Base-by-base conservation (phyloP, 2,797 vertebrate genomes). In the Toxotes lorentzi region DNA sequence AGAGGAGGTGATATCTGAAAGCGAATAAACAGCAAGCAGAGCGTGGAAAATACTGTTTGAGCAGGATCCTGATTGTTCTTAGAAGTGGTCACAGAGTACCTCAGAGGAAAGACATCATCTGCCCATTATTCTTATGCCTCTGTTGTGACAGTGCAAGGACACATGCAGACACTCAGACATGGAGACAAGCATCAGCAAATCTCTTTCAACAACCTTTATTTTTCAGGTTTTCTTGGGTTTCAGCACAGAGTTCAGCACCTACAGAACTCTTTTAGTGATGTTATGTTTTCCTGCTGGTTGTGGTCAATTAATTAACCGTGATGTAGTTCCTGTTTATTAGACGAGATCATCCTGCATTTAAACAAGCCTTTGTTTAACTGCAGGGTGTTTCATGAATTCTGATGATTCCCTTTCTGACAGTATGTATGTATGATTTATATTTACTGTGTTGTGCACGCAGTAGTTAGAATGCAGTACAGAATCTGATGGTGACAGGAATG, bases 1-100 rank as follows among this genome's bases (percentile, higher is more conserved):
- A 70, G 41, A 69, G 61, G 65, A 81, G 77, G 73, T 38, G 57
- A 86, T 68, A 41, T 85, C 62, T 83, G 79, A 53, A 64, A 66
- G 80, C 58, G 64, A 75, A 78, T 79, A 73, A 76, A 77, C 56
- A 57, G 74, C 70, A 81, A 71, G 47, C 58, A 61, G 56, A 82
- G 77, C 40, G 7, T 54, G 57, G 41, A 82, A 82, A 81, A 82
- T 41, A 43, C 57, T 70, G 66, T 60, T 65, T 63, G 59, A 83
- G 65, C 27, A 60, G 24, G 32, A 24, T 51, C 21, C 64, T 73
- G 64, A 64, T 86, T 65, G 45, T 60, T 50, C 74, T 74, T 69
- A 73, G 59, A 58, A 51, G 14, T 62, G 63, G 57, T 35, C 45
- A 6, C 38, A 61, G 23, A 65, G 21, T 19, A 41, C 16, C 23